A percentile compares a stretch with the other conserved stretches of the same genome.
phyloP scores from a whole-genome alignment of 2,113 vertebrate species.

The Corythaeola cristata region DNA sequence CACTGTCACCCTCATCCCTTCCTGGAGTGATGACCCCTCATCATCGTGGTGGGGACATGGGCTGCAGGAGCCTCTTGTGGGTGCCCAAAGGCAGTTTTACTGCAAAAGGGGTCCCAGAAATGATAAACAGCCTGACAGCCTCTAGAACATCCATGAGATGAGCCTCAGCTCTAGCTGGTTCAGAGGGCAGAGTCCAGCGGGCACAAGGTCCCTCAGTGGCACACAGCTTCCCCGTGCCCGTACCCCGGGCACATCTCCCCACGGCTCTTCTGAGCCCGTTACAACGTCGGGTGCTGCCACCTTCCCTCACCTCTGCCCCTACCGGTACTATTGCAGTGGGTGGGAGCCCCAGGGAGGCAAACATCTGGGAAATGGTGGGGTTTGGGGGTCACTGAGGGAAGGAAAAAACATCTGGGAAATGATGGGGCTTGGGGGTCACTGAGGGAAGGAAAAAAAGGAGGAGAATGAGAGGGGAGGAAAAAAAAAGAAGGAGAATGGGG shows the following conservation, averaged over 20 bases:
- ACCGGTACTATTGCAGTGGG: background rate
- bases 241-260: background rate
- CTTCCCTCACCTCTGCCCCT: background rate
- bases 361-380: background rate
- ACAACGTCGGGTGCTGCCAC: background rate
- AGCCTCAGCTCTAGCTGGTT: background rate
- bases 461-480: no score
- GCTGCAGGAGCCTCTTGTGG: background rate
- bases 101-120: background rate
- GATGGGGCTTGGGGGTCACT: fast-evolving
- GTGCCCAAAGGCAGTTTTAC: background rate
- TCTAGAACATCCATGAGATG: fast-evolving
- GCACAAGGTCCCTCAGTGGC: background rate
- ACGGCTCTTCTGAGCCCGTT: background rate
- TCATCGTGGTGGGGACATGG: no score
- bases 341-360: background rate
- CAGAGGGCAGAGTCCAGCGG: background rate
- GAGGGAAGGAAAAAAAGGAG: no score
- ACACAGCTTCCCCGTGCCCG: fast-evolving
- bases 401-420: background rate
- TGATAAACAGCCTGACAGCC: background rate
- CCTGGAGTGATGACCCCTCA: background rate
- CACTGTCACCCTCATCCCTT: background rate
- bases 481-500: no score
- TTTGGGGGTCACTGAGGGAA: background rate